Evolutionary conservation across 2,888 invertebrate genomes (phyloP).

Genomic region (Andrena camellia): DNA sequence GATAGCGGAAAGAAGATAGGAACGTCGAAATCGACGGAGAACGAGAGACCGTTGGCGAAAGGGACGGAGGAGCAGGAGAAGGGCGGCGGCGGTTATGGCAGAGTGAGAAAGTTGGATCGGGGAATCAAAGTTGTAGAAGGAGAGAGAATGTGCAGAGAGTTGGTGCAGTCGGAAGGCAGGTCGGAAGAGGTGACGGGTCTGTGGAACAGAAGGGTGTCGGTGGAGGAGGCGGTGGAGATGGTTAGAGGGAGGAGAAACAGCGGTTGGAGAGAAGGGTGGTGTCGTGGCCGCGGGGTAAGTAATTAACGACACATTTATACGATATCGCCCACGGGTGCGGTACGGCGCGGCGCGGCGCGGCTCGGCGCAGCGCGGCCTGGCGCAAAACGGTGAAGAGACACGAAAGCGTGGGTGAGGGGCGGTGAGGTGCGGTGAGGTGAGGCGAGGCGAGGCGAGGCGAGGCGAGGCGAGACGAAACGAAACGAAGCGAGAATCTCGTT

Average conservation of each 20-base stretch:
- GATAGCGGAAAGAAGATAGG: slow-evolving; percentile 62
- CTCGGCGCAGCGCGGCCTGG: slow-evolving; percentile 43
- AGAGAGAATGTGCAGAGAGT: slow-evolving; percentile 50
- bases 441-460: slow-evolving; percentile 8
- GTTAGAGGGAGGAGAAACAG: slow-evolving; percentile 62
- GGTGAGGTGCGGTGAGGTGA: not conserved
- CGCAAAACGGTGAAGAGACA: slow-evolving; percentile 49
- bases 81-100: slow-evolving; percentile 37
- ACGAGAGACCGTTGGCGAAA: slow-evolving; percentile 41
- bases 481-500: slow-evolving; percentile 74
- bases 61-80: slow-evolving; percentile 50
- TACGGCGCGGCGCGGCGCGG: slow-evolving; percentile 38
- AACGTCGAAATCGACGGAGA: slow-evolving; percentile 51
- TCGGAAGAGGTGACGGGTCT: slow-evolving; percentile 72
- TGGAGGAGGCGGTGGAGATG: slow-evolving; percentile 56
- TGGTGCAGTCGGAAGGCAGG: slow-evolving; percentile 71
- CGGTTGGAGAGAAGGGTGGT: slow-evolving; percentile 73
- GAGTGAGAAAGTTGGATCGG: slow-evolving; percentile 47
- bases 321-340: slow-evolving; percentile 79
- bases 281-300: slow-evolving; percentile 82
- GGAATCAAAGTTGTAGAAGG: slow-evolving; percentile 35
- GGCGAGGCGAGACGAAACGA: slow-evolving; percentile 59
- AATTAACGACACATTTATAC: slow-evolving; percentile 85
- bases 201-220: slow-evolving; percentile 61
- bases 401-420: slow-evolving; percentile 6